phyloP scores from a whole-genome alignment of 2,113 vertebrate species.

The Rhinoderma darwinii region DNA sequence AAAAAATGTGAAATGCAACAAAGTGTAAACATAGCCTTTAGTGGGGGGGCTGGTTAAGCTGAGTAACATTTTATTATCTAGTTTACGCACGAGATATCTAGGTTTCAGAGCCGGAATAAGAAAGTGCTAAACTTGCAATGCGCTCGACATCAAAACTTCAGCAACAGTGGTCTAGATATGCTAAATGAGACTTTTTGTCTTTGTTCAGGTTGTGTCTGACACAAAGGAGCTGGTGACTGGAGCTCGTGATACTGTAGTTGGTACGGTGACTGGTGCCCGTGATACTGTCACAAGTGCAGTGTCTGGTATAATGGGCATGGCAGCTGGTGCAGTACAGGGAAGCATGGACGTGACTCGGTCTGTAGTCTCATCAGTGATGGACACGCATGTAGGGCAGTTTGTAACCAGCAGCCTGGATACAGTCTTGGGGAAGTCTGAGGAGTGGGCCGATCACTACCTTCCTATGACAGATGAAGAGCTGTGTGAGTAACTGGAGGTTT shows the following conservation, averaged over 20 bases:
- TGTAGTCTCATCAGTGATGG: conserved; percentile 78
- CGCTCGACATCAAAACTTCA: no score
- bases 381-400: conserved; percentile 73
- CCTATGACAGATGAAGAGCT: conserved; percentile 88
- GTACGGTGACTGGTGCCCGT: conserved; percentile 75
- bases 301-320: conserved; percentile 70
- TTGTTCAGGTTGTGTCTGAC: conserved; percentile 78
- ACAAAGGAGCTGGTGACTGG: conserved; percentile 77
- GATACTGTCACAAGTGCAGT: conserved; percentile 75
- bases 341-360: conserved; percentile 82
- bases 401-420: conserved; percentile 83
- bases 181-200: no score
- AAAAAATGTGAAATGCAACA: no score
- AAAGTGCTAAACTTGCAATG: no score
- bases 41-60: no score
- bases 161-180: no score
- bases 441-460: conserved; percentile 89
- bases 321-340: conserved; percentile 78
- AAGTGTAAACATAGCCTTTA: no score
- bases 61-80: no score
- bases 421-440: conserved; percentile 78
- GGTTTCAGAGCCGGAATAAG: no score
- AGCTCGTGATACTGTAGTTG: conserved; percentile 60
- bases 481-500: conserved; percentile 74
- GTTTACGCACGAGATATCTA: no score